Base-by-base conservation (phyloP, 2,797 vertebrate species). In the Enteromius viviparus region DNA sequence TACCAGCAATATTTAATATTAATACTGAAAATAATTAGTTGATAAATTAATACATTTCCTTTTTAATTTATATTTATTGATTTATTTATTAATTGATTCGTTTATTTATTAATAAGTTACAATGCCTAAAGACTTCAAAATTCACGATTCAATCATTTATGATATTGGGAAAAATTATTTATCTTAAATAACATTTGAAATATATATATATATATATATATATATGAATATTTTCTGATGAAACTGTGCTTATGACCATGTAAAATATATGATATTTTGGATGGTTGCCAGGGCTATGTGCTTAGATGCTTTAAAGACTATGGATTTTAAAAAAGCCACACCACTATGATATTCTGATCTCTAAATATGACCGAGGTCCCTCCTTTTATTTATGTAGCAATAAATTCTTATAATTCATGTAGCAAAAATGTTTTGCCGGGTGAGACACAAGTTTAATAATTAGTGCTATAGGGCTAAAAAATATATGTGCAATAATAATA, bases 71-170 rank as follows among this genome's bases (percentile, higher is more conserved):
- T 11, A 0, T 55, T 4, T 55, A 55, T n/a, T n/a, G 6, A 4
- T 49, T 1, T 17, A 49, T 15, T 6, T 1, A 19, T 51, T 23
- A 0, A 23, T 55, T 55, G 1, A n/a, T 55, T n/a, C 0, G 11
- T 58, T 15, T 42, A 42, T 10, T n/a, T 53, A 29, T 29, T 62
- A 6, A 62, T 26, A 26, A 62, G n/a, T 23, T 60, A 12, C 6
- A 60, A 60, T 60, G 58, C 58, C 58, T 60, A 14, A 60, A 60
- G n/a, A 11, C 4, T 60, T 26, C 4, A 14, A 6, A 60, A 60
- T 60, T 26, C 4, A 14, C 11, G 21, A 42, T 69, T 68, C 2
- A 68, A 68, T n/a, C 19, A 42, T 68, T 42, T 1, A 12, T 69
- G 66, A 42, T n/a, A 23, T 42, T 69, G 66, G 19, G 0, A 12